Evolutionary conservation across 2,888 invertebrate species (phyloP), one percentile per base, ranked within the genome.

Genomic region (Sympetrum striolatum): DNA sequence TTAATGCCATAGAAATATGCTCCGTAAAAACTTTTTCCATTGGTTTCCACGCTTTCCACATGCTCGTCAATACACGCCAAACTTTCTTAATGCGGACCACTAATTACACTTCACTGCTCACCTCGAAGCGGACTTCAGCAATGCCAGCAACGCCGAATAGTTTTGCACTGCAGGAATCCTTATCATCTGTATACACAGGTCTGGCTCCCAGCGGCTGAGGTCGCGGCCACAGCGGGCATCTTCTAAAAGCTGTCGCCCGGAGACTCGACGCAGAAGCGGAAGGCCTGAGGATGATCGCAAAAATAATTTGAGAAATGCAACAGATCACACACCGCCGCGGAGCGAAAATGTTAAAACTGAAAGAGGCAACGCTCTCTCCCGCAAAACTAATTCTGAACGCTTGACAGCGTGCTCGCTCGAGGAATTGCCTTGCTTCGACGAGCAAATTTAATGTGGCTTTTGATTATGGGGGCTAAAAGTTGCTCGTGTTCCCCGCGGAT

Each of bases 121-220:
- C 92, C 91, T 92, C 73, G 91, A 91, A 10, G 92, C 92, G 39
- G 91, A 92, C 90, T 92, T 91, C 53, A 93, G 91, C 35, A 92
- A 92, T 90, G 92, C 93, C 90, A 92, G 92, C 53, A 93, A 92
- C 12, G 93, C 93, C 2, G 92, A 90, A 91, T 93, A 93, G 91
- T 93, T 93, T 37, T 92, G 92, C 0, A 93, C 92, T 48, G 92
- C 92, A 1, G 93, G 93, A 58, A 93, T 92, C 37, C 92, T 92
- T 90, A 93, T 91, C 90, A 93, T 92, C 58, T 93, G 92, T n/a
- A 93, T 92, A 90, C 93, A 93, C 6, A 93, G 92, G 79, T 93
- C 93, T 0, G 93, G 93, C 64, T 93, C 93, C 93, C 93, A 93
- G 64, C 91, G 91, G 35, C 91, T 91, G 37, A 91, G 91, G 91